A percentile compares a stretch with the other conserved stretches of the same genome.
Evolutionary conservation across 2,797 vertebrate species (phyloP).

Genomic region (Cyclopterus lumpus): DNA sequence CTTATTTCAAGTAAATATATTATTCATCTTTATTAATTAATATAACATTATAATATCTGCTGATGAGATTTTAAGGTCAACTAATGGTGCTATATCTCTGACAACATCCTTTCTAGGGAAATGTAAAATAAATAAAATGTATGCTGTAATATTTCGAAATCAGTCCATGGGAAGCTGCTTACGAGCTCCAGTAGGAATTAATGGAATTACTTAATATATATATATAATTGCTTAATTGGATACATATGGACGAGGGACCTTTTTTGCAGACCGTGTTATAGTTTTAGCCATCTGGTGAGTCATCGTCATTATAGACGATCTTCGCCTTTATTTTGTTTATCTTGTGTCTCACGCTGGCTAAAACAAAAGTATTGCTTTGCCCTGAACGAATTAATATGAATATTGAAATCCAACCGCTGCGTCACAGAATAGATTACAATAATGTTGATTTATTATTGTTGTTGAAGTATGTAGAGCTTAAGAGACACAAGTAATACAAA

Average conservation of each 20-base stretch:
- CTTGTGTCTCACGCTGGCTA: neutral
- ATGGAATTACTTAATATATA: neutral
- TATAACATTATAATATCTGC: neutral
- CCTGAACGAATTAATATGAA: too few species aligned
- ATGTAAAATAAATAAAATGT: neutral
- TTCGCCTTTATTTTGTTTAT: conserved; percentile 37
- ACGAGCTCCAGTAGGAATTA: neutral
- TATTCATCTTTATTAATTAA: neutral
- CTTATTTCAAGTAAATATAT: neutral
- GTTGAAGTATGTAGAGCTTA: neutral
- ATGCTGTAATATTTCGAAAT: neutral
- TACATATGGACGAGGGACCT: neutral
- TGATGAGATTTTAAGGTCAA: neutral
- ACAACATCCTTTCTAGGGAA: neutral
- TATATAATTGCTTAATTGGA: neutral
- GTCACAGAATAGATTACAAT: neutral
- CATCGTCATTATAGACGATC: conserved; percentile 28
- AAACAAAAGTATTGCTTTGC: neutral
- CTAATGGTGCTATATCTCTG: neutral
- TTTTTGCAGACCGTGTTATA: neutral
- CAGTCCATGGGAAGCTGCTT: too few species aligned
- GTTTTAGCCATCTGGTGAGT: neutral
- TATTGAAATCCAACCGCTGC: neutral
- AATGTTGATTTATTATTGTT: neutral
- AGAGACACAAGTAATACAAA: neutral